Percentiles rank a stretch among this genome's conserved stretches.
phyloP scores from a whole-genome alignment of 2,888 invertebrate genomes.

The Caenorhabditis zanzibari region DNA sequence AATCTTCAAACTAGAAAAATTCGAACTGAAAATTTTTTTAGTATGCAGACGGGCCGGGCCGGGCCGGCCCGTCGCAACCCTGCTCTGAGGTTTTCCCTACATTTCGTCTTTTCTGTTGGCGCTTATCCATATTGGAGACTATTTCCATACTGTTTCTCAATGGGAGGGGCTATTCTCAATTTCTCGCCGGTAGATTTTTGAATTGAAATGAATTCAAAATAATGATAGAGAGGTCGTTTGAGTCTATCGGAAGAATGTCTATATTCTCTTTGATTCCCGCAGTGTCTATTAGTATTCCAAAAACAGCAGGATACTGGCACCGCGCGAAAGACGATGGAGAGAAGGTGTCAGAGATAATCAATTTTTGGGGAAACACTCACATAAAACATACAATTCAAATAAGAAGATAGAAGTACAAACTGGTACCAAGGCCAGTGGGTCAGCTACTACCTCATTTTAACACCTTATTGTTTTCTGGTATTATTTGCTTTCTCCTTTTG shows the following conservation, averaged over 20 bases:
- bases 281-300: constrained; percentile 1
- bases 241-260: constrained; percentile 11
- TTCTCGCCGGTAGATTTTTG: constrained; percentile 29
- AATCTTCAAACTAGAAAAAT: too few relatives aligned
- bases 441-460: constrained; percentile 14
- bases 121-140: too few relatives aligned
- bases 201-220: constrained; percentile 39
- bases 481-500: not conserved
- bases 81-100: too few relatives aligned
- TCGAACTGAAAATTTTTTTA: too few relatives aligned
- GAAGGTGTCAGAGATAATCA: constrained; percentile 55
- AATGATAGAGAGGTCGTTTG: constrained; percentile 48
- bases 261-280: constrained; percentile 7
- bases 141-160: not conserved
- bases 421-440: constrained; percentile 63
- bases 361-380: constrained; percentile 32
- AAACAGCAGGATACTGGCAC: constrained; percentile 44
- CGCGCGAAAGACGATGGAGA: constrained; percentile 38
- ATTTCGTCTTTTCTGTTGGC: too few relatives aligned
- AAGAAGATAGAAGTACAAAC: constrained; percentile 13
- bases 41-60: too few relatives aligned
- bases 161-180: not conserved
- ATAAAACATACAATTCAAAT: constrained; percentile 44
- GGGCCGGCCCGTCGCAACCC: too few relatives aligned
- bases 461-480: not conserved